Evolutionary conservation across 2,888 invertebrate species (phyloP).

Genomic region (Athrips mouffetella): DNA sequence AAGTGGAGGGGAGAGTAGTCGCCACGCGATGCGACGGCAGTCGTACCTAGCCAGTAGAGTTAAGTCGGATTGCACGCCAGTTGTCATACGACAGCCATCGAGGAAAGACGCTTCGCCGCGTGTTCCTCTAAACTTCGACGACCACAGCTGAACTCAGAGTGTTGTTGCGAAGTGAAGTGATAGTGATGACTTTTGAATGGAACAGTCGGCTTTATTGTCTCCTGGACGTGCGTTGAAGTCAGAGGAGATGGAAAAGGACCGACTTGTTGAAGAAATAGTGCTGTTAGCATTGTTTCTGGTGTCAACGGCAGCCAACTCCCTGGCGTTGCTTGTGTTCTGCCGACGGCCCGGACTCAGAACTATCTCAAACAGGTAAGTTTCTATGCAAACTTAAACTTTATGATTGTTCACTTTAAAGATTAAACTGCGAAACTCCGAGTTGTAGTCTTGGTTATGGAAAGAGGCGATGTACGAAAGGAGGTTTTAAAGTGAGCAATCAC

Average conservation of each 20-base stretch:
- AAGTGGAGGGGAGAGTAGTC: slow-evolving; percentile 9
- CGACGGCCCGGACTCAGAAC: slow-evolving; percentile 85
- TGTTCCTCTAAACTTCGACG: slow-evolving; percentile 70
- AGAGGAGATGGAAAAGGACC: slow-evolving; percentile 72
- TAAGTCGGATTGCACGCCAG: slow-evolving; percentile 34
- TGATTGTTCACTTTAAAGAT: neutral
- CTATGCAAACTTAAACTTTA: slow-evolving; percentile 21
- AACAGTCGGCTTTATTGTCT: slow-evolving; percentile 58
- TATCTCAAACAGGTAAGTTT: slow-evolving; percentile 85
- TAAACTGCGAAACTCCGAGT: neutral
- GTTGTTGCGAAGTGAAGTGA: slow-evolving; percentile 65
- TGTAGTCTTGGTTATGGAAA: neutral
- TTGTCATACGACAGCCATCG: slow-evolving; percentile 64
- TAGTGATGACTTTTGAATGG: slow-evolving; percentile 72
- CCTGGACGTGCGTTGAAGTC: slow-evolving; percentile 71
- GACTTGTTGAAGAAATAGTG: slow-evolving; percentile 68
- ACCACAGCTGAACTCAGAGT: slow-evolving; percentile 71
- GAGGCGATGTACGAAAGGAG: neutral
- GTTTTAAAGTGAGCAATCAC: slow-evolving; percentile 1
- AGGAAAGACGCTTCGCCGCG: slow-evolving; percentile 76
- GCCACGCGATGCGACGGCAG: neutral
- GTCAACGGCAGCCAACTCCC: slow-evolving; percentile 84
- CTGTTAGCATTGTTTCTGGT: slow-evolving; percentile 79
- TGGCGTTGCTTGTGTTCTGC: slow-evolving; percentile 86
- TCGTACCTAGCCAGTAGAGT: neutral